These are phyloP conservation scores for Axinella damicornis DNA, from an alignment of 37 sponge, comb jelly and placozoan species.

Conservation along the genomic window DNA sequence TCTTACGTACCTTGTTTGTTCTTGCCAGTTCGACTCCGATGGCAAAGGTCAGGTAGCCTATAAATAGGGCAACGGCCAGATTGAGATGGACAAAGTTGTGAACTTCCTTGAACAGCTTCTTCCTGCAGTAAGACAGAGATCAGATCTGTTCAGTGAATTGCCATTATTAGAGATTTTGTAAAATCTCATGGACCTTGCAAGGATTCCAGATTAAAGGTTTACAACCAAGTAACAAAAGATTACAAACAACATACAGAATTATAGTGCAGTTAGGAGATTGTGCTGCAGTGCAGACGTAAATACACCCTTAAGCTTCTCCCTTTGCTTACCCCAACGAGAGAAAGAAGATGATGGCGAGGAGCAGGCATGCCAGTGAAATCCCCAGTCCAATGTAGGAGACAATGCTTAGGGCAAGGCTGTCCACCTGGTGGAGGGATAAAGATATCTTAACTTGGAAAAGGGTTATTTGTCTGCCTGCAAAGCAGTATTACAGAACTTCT, in stretches of 20 bases:
- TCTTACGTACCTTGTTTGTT: neutral
- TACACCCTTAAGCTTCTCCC: no score
- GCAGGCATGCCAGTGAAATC: conserved; percentile 59
- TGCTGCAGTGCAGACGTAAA: no score
- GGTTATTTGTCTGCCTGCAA: no score
- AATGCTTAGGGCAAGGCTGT: neutral
- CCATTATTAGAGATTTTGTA: no score
- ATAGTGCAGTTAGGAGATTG: no score
- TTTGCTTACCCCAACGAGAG: conserved; percentile 36
- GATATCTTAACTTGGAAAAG: no score
- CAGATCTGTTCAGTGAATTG: no score
- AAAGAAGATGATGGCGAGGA: conserved; percentile 60
- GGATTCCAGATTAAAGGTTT: no score
- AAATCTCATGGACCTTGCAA: no score
- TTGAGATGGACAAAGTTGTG: conserved; percentile 52
- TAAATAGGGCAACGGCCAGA: conserved; percentile 35
- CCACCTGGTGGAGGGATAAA: neutral
- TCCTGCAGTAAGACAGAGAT: neutral
- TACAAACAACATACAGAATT: no score
- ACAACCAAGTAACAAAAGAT: no score
- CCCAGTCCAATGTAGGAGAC: conserved; percentile 64
- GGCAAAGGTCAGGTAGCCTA: conserved; percentile 35
- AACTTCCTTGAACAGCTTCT: conserved; percentile 33
- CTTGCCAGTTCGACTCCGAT: conserved; percentile 35
- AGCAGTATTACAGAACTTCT: no score